Evolutionary conservation across 2,113 vertebrate species (phyloP).

Genomic region (Neofelis nebulosa): DNA sequence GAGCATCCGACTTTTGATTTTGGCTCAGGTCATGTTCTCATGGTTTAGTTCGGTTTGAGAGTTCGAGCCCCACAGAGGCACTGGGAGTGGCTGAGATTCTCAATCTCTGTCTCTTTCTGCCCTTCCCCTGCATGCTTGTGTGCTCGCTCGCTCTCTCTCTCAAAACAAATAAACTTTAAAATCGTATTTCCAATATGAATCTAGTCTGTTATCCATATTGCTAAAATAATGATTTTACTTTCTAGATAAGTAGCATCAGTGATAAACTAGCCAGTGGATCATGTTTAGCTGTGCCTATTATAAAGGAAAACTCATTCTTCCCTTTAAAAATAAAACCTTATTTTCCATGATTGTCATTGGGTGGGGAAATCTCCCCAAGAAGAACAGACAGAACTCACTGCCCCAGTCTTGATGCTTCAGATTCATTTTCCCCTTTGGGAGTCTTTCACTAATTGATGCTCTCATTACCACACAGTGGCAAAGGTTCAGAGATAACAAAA

Average conservation of each 20-base stretch:
- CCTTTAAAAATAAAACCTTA: constrained; percentile 34
- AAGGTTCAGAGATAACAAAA: neutral
- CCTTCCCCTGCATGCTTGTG: no score
- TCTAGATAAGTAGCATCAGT: constrained; percentile 38
- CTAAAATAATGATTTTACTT: constrained; percentile 48
- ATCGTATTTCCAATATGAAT: neutral
- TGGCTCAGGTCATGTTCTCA: no score
- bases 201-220: neutral
- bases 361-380: neutral
- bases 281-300: constrained; percentile 26
- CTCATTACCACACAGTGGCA: neutral
- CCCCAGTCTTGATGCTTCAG: neutral
- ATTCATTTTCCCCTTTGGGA: neutral
- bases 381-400: neutral
- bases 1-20: no score
- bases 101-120: no score
- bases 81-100: no score
- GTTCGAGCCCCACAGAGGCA: no score
- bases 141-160: no score
- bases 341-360: neutral
- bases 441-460: neutral
- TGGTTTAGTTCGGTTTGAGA: no score
- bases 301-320: constrained; percentile 19
- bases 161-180: neutral
- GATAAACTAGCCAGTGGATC: neutral